A percentile compares a stretch with the other conserved stretches of the same genome.
Conservation (phyloP, 2,888 invertebrate species). For the Caenorhabditis sp. region DNA sequence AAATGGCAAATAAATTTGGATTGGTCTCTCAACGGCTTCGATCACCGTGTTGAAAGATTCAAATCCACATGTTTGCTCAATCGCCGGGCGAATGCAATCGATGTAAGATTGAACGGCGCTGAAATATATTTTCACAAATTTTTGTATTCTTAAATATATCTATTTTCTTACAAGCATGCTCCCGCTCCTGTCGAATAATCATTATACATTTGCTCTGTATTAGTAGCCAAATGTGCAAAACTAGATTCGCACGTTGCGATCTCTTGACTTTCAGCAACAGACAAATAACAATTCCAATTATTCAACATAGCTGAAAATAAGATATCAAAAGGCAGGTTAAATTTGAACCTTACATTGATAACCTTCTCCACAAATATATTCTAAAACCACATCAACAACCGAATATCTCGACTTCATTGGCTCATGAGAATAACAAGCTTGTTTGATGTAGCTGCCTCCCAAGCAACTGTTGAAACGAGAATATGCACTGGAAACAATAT, state of each 20-base stretch:
- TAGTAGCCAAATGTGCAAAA: constrained; percentile 38
- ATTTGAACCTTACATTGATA: constrained; percentile 41
- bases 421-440: constrained; percentile 50
- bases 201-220: constrained; percentile 49
- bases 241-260: constrained; percentile 50
- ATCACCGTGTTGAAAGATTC: constrained; percentile 46
- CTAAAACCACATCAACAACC: constrained; percentile 52
- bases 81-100: constrained; percentile 56
- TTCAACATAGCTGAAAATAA: constrained; percentile 51
- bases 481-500: constrained; percentile 52
- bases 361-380: constrained; percentile 57
- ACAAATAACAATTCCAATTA: constrained; percentile 58
- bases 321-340: too few relatives aligned
- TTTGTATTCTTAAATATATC: not conserved
- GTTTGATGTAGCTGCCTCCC: constrained; percentile 50
- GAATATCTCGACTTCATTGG: constrained; percentile 55
- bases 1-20: constrained; percentile 56
- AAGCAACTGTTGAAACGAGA: constrained; percentile 54
- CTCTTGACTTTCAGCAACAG: constrained; percentile 47
- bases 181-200: constrained; percentile 48
- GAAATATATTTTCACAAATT: constrained; percentile 15
- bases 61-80: constrained; percentile 49
- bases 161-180: constrained; percentile 52
- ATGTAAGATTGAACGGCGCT: constrained; percentile 59
- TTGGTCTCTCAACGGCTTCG: constrained; percentile 55